phyloP scores from a whole-genome alignment of 2,113 vertebrate species.

The Tichodroma muraria region DNA sequence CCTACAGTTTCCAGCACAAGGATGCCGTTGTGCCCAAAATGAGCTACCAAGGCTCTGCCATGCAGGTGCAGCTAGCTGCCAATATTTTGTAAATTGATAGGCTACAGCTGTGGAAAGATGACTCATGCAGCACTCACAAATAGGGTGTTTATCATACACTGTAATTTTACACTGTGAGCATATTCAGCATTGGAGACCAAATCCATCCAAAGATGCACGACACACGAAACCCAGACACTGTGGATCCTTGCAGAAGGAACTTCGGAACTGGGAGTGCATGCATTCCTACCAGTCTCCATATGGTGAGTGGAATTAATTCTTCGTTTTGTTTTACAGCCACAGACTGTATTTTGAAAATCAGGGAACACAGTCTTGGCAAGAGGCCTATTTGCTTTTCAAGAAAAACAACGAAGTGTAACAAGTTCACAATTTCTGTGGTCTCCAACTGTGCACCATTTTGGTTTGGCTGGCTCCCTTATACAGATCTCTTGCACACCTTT shows the following conservation, averaged over 20 bases:
- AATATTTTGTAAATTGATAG: neutral
- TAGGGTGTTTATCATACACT: neutral
- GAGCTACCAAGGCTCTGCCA: neutral
- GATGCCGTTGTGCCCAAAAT: neutral
- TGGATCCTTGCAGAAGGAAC: neutral
- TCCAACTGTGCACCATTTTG: neutral
- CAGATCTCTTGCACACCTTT: neutral
- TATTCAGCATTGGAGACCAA: neutral
- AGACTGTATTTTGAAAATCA: neutral
- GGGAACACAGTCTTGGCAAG: neutral
- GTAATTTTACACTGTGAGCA: neutral
- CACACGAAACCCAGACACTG: rapidly evolving
- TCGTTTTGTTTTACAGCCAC: neutral
- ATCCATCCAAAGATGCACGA: rapidly evolving
- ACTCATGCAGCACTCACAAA: neutral
- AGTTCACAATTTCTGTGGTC: neutral
- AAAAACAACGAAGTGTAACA: neutral
- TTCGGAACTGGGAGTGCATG: rapidly evolving
- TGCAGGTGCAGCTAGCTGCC: neutral
- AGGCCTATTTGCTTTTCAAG: neutral
- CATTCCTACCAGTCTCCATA: neutral
- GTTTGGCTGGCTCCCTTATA: neutral
- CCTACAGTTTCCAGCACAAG: neutral
- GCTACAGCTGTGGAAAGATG: neutral
- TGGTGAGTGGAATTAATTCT: neutral